phyloP scores from a whole-genome alignment of 2,797 vertebrate genomes.

The Masticophis lateralis region DNA sequence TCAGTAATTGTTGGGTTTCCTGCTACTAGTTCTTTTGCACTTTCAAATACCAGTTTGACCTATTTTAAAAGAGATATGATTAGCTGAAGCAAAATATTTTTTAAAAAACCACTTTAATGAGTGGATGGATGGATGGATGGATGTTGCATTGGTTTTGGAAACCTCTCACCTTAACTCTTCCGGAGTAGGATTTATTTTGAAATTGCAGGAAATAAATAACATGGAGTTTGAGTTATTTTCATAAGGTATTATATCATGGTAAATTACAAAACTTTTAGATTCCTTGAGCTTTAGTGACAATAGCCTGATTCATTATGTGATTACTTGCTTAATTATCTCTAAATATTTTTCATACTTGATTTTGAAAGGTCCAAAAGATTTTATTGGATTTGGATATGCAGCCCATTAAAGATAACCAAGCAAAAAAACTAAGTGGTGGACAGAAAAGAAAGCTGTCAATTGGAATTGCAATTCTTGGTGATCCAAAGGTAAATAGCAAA shows the following conservation, averaged over 20 bases:
- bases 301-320: background rate
- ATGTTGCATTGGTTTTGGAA: background rate
- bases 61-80: background rate
- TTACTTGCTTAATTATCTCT: background rate
- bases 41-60: background rate
- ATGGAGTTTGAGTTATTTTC: background rate
- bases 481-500: slow-evolving; percentile 78
- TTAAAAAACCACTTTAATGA: background rate
- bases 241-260: background rate
- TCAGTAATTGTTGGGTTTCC: background rate
- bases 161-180: background rate
- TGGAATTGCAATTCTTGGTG: slow-evolving; percentile 89
- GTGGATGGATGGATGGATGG: background rate
- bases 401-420: slow-evolving; percentile 90
- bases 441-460: slow-evolving; percentile 93
- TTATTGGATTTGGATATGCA: slow-evolving; percentile 91
- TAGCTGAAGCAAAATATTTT: background rate
- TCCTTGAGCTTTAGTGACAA: background rate
- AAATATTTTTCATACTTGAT: slow-evolving; percentile 18
- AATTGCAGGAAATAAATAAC: background rate
- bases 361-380: slow-evolving; percentile 83
- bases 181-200: background rate
- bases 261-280: background rate
- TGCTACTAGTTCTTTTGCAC: background rate
- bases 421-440: slow-evolving; percentile 90